These are phyloP conservation scores for Lingula anatina DNA, from an alignment of 2,888 invertebrate species.

Conservation along the genomic window DNA sequence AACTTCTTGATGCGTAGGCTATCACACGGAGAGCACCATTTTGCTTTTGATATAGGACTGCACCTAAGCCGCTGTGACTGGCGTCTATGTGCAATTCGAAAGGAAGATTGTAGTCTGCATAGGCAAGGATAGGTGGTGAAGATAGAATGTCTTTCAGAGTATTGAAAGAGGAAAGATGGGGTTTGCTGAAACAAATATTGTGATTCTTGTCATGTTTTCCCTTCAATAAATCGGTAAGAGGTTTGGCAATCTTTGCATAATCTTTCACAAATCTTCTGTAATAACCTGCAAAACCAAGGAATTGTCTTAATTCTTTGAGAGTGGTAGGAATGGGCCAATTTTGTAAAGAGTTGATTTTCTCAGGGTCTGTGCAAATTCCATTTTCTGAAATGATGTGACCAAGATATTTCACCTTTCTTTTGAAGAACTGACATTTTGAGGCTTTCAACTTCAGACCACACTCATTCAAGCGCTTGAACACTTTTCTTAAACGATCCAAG, in stretches of 20 bases:
- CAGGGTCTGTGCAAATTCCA: constrained; percentile 1
- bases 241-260: too few species aligned
- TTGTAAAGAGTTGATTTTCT: not conserved
- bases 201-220: too few species aligned
- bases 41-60: not conserved
- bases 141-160: too few species aligned
- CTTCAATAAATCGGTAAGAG: too few species aligned
- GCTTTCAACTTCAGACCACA: constrained; percentile 2
- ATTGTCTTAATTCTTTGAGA: not conserved
- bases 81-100: not conserved
- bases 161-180: too few species aligned
- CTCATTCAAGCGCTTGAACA: not conserved
- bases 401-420: too few species aligned
- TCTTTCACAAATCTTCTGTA: constrained; percentile 5
- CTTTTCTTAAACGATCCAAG: not conserved
- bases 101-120: not conserved
- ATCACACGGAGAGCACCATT: not conserved
- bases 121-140: constrained; percentile 1
- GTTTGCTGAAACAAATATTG: too few species aligned
- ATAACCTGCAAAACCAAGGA: constrained; percentile 3
- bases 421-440: constrained; percentile 5
- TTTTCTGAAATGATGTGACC: too few species aligned
- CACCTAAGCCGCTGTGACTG: not conserved
- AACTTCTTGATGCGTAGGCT: not conserved
- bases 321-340: constrained; percentile 1